Conservation (phyloP, 2,888 invertebrate genomes). For the Sepioteuthis lessoniana region DNA sequence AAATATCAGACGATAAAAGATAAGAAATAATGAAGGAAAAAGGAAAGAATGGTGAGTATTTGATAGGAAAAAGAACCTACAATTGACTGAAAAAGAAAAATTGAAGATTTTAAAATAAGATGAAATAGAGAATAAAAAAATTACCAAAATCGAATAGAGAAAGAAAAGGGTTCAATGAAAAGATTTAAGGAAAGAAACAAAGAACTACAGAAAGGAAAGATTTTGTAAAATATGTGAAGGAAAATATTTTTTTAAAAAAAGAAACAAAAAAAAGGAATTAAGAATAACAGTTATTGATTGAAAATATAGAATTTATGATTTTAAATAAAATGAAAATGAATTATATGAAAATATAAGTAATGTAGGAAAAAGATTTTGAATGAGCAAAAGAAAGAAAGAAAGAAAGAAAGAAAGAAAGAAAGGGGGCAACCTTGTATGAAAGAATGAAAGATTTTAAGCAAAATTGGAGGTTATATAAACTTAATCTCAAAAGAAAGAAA, state of each 20-base stretch:
- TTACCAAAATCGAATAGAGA: not conserved
- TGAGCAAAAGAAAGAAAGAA: no score
- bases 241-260: not conserved
- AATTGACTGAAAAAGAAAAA: not conserved
- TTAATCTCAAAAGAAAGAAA: not conserved
- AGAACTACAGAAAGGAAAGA: not conserved
- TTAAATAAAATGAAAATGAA: not conserved
- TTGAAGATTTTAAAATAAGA: not conserved
- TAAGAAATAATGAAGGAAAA: not conserved
- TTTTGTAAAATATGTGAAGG: not conserved
- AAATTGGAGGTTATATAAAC: no score
- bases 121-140: not conserved
- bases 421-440: not conserved
- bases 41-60: not conserved
- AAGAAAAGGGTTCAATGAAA: not conserved
- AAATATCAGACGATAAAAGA: not conserved
- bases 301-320: not conserved
- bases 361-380: no score
- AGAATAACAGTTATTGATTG: rapidly evolving
- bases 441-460: not conserved
- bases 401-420: no score
- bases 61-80: not conserved
- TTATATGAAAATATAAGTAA: no score
- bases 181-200: not conserved
- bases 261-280: not conserved